Base-by-base conservation (phyloP, 2,888 invertebrate species). In the Allophyes oxyacanthae region DNA sequence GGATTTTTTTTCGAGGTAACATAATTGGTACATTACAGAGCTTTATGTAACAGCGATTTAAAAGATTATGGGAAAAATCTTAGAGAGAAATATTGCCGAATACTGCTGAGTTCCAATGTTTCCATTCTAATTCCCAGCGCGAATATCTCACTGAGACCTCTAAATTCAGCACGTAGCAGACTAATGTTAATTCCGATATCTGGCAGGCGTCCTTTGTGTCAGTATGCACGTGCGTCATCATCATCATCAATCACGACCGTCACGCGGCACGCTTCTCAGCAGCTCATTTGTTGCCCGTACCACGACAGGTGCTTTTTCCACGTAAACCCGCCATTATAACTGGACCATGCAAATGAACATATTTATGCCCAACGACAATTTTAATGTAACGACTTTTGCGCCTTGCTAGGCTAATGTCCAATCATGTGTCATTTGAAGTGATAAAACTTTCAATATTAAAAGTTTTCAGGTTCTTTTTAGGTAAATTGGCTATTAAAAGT, bases 161-260 rank as follows among this genome's bases (percentile, higher is more conserved):
- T 46, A 37, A 15, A 41, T 26, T 14, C 45, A n/a, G 9, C 46
- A 26, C 13, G 3, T 1, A 45, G 50, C 14, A 51, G 34, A 56
- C 33, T 44, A 37, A 57, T 42, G 53, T 67, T 56, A 45, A 54
- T 54, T 20, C 28, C 28, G 38, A 54, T 82, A 80, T 84, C 78
- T 74, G 75, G 48, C 60, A 54, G 64, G 64, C 73, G 74, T 68
- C 63, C 69, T 56, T 56, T 56, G 54, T 59, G 26, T 33, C 53
- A 61, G 38, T 33, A 51, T 71, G 53, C 67, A 56, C 26, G 37
- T 56, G 69, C 74, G 72, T 72, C 70, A 84, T 84, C 86, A 89
- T 89, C 83, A 87, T 88, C 88, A 91, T 91, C 86, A 89, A 90
- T 90, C 89, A 90, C 69, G 53, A 71, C 66, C 83, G 83, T 83